phyloP scores from a whole-genome alignment of 2,113 vertebrate species.

The Xenopus tropicalis region UCB_Xtro_10.0 CM004446.2:99156501-99157000 shows the following conservation, averaged over 20 bases:
- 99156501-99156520: conserved; percentile 21
- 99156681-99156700: conserved; percentile 14
- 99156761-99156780: conserved; percentile 1
- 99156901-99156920: no score
- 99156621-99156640: background rate
- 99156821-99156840: background rate
- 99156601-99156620: conserved; percentile 17
- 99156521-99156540: conserved; percentile 4
- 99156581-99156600: background rate
- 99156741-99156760: conserved; percentile 27
- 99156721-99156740: conserved; percentile 26
- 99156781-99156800: background rate
- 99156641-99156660: background rate
- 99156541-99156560: conserved; percentile 25
- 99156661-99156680: conserved; percentile 10
- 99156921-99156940: no score
- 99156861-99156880: no score
- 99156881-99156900: no score
- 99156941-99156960: no score
- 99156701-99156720: conserved; percentile 4
- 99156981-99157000: no score
- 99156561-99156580: conserved; percentile 20
- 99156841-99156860: background rate
- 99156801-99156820: background rate
- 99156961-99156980: no score